Evolutionary conservation across 1,140 invertebrate genomes (phyloP).

Genomic region (Polypedilum vanderplanki): DNA sequence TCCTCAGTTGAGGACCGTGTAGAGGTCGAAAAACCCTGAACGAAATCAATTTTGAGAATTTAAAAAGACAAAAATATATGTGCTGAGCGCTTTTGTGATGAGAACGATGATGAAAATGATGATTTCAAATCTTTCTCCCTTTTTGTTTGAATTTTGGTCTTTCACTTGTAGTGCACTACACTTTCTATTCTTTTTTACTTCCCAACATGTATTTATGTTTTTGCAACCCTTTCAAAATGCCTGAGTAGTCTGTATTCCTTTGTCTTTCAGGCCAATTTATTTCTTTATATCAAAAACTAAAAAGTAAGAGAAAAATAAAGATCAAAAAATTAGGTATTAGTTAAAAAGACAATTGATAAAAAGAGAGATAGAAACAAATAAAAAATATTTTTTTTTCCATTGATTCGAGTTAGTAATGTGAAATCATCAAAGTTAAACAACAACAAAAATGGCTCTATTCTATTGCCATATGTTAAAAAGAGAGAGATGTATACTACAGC

Average conservation of each 20-base stretch:
- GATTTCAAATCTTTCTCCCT: neutral
- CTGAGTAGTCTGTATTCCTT: too few species aligned
- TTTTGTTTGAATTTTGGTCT: neutral
- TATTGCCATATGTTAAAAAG: neutral
- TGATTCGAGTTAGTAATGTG: neutral
- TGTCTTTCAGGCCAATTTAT: too few species aligned
- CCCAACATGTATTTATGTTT: neutral
- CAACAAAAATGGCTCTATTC: neutral
- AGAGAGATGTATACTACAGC: conserved; percentile 3
- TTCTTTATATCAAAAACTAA: neutral
- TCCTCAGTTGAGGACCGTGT: conserved; percentile 45
- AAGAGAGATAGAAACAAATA: neutral
- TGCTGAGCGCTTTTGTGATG: neutral
- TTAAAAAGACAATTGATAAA: neutral
- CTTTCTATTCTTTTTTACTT: neutral
- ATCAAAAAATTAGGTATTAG: neutral
- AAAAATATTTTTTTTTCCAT: neutral
- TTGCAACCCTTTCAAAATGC: neutral
- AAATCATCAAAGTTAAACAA: conserved; percentile 19
- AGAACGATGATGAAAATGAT: neutral
- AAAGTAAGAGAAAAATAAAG: neutral
- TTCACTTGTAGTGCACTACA: neutral
- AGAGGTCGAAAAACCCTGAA: conserved; percentile 44
- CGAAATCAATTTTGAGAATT: conserved; percentile 45
- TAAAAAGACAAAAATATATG: neutral